Conservation (phyloP, 2,797 vertebrate genomes). For the Hypotaenidia philippensis region DNA sequence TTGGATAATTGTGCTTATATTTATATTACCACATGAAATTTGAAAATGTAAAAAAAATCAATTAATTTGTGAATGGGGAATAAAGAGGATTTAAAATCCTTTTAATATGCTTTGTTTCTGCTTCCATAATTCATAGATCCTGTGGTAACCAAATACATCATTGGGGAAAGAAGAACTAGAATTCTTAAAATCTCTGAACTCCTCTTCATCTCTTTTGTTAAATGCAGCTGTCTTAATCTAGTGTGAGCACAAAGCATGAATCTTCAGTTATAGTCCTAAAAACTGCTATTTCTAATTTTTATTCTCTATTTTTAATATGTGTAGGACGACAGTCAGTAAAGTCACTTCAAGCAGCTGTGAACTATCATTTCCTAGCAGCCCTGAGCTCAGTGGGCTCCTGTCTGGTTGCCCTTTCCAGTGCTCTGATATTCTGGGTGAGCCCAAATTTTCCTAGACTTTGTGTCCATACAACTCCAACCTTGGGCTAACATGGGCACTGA, state of each 20-base stretch:
- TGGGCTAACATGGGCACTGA: neutral
- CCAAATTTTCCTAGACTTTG: neutral
- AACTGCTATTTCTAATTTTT: neutral
- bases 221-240: neutral
- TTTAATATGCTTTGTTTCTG: neutral
- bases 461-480: neutral
- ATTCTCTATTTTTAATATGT: neutral
- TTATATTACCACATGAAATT: neutral
- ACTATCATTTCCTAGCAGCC: neutral
- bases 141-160: neutral
- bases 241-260: neutral
- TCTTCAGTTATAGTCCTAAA: neutral
- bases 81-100: neutral
- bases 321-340: neutral
- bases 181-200: neutral
- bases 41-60: neutral
- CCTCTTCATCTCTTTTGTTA: neutral
- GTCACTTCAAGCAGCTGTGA: neutral
- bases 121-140: neutral
- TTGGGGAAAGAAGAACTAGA: neutral
- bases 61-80: neutral
- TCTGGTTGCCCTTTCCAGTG: neutral
- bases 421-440: neutral
- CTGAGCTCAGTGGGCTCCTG: neutral
- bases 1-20: neutral